Evolutionary conservation across 2,888 invertebrate species (phyloP).

Genomic region (Drosophila hawaiiensis): DNA sequence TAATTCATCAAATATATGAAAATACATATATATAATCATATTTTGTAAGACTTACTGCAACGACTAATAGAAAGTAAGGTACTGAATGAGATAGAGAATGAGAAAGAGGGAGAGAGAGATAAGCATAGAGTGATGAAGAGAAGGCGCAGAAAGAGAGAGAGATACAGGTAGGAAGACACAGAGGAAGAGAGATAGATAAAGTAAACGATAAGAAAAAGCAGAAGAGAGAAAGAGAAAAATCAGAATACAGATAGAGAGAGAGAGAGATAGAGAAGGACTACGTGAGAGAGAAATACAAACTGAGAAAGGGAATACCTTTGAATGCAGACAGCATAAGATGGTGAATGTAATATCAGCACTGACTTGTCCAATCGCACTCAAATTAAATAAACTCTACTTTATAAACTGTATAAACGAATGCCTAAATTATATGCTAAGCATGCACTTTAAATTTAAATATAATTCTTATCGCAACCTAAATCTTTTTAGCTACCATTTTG

Average conservation of each 20-base stretch:
- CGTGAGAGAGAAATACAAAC: background rate
- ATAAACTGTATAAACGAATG: too few relatives aligned
- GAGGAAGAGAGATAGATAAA: fast-evolving
- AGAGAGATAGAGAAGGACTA: too few relatives aligned
- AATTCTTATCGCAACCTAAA: background rate
- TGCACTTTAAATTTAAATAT: slow-evolving; percentile 2
- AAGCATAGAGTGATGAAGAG: background rate
- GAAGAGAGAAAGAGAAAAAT: too few relatives aligned
- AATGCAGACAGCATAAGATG: background rate
- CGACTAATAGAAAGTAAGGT: background rate
- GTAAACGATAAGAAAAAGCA: background rate
- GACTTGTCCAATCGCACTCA: background rate
- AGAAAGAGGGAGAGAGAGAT: background rate
- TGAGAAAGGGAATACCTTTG: background rate
- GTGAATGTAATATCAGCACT: background rate
- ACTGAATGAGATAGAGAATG: too few relatives aligned
- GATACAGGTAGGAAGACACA: background rate
- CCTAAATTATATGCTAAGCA: background rate
- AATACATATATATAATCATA: background rate
- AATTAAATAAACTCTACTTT: background rate
- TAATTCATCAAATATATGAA: background rate
- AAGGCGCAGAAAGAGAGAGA: background rate
- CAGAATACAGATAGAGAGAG: background rate
- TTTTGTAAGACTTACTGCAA: background rate
- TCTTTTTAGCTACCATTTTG: background rate